These are phyloP conservation scores for Halyomorpha halys DNA, from an alignment of 1,140 invertebrate genomes.

Conservation along the genomic window DNA sequence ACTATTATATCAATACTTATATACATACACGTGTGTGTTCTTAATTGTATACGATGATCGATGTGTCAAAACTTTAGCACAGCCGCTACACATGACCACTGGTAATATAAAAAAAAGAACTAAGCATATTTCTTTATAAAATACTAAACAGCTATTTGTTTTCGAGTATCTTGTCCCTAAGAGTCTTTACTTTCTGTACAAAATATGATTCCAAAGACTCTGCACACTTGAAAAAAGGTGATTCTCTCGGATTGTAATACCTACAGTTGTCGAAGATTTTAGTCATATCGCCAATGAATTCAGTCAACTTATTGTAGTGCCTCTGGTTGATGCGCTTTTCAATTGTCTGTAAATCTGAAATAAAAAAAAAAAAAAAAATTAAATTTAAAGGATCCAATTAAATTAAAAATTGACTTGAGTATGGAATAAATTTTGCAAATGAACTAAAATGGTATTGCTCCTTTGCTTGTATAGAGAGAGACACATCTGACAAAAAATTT, in stretches of 20 bases:
- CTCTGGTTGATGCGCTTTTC: slow-evolving; percentile 76
- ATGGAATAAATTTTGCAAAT: no score
- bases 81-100: slow-evolving; percentile 9
- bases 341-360: slow-evolving; percentile 84
- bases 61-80: slow-evolving; percentile 15
- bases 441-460: no score
- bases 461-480: no score
- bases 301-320: slow-evolving; percentile 76
- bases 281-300: slow-evolving; percentile 94
- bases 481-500: no score
- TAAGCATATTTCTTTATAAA: slow-evolving; percentile 3
- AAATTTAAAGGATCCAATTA: no score
- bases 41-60: not conserved
- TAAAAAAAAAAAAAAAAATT: slow-evolving; percentile 30
- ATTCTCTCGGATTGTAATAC: slow-evolving; percentile 91
- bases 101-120: not conserved
- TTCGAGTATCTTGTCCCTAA: slow-evolving; percentile 67
- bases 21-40: not conserved
- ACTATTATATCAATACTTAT: not conserved
- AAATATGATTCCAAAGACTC: slow-evolving; percentile 91
- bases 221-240: slow-evolving; percentile 90
- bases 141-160: slow-evolving; percentile 25
- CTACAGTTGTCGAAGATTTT: slow-evolving; percentile 98
- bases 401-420: no score
- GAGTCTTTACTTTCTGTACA: slow-evolving; percentile 78